A percentile compares a stretch with the other conserved stretches of the same genome.
phyloP scores from a whole-genome alignment of 2,888 invertebrate genomes.

The Anticlea derivata region DNA sequence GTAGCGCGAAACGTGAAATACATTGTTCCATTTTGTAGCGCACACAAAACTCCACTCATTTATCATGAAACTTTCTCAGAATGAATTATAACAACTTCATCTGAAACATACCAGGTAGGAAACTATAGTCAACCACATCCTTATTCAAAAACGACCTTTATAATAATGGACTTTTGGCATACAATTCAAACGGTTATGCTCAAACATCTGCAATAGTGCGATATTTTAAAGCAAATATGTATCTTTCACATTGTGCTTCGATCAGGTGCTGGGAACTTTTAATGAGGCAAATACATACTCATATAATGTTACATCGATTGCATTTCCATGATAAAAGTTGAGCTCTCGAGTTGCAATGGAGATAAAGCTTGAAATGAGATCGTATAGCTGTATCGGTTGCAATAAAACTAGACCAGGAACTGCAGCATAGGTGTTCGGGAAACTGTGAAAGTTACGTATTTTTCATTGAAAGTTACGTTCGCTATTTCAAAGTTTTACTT shows the following conservation, averaged over 20 bases:
- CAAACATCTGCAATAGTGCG: conserved; percentile 5
- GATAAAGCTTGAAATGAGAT: conserved; percentile 35
- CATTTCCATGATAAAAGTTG: conserved; percentile 39
- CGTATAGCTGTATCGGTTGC: conserved; percentile 25
- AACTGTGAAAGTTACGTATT: conserved; percentile 25
- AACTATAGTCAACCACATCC: conserved; percentile 20
- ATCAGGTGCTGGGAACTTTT: conserved; percentile 52
- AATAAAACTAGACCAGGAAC: conserved; percentile 25
- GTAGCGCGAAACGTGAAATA: conserved; percentile 48
- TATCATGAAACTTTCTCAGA: conserved; percentile 66
- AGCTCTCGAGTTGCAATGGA: conserved; percentile 20
- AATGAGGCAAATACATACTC: conserved; percentile 60
- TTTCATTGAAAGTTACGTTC: conserved; percentile 27
- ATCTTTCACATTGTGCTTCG: conserved; percentile 25
- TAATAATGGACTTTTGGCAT: conserved; percentile 1
- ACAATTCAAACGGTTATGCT: not conserved
- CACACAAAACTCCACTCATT: conserved; percentile 65
- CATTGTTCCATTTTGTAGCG: conserved; percentile 53
- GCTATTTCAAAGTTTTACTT: conserved; percentile 22
- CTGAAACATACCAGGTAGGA: conserved; percentile 28
- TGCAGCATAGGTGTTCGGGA: conserved; percentile 19
- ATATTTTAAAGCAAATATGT: conserved; percentile 19
- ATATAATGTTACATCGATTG: conserved; percentile 44
- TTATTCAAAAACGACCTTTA: conserved; percentile 15
- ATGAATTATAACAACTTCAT: conserved; percentile 70